Base-by-base conservation (phyloP, 2,113 vertebrate genomes). In the Campylomormyrus numenius region DNA sequence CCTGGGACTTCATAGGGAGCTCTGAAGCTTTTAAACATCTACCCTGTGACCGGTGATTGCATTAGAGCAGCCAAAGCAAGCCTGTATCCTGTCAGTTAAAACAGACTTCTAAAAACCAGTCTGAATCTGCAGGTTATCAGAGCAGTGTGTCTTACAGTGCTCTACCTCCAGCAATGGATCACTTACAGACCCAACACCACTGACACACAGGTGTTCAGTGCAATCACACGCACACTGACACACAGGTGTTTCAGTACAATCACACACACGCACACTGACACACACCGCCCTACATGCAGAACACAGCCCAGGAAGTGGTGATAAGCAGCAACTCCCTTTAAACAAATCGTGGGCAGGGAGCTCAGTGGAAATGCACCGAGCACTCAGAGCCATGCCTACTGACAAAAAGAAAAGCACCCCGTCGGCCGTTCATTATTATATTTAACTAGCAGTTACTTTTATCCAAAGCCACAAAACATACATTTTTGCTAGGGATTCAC, bases 261-360 rank as follows among this genome's bases (percentile, higher is more conserved):
- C 56, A 24, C 56, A n/a, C 21, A 17, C 58, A 88, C 48, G 53
- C 24, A 90, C 11, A 74, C 27, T 13, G 0, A 6, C 39, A 39
- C 45, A 17, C 1, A 21, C 8, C 9, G 19, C 42, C 52, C 24
- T 42, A 70, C 46, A 56, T 70, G 46, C 27, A 80, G 53, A 90
- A 89, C 56, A 45, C 21, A 56, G 90, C 0, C 1, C n/a, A 74
- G 39, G 87, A 91, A 66, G 21, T 91, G 83, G 7, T 90, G 91
- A 92, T 88, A 58, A 91, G 91, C 66, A 49, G 91, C 70, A 49
- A 35, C 93, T 90, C 92, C 94, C 93, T 91, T 92, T 94, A 91
- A 94, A 92, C 93, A 95, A 95, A 95, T 91, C 35, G 46, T 90
- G 89, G 88, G 39, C 89, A 58, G 83, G 91, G 90, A 91, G 85